phyloP scores from a whole-genome alignment of 1,140 invertebrate genomes.

The Temnothorax nylanderi region DNA sequence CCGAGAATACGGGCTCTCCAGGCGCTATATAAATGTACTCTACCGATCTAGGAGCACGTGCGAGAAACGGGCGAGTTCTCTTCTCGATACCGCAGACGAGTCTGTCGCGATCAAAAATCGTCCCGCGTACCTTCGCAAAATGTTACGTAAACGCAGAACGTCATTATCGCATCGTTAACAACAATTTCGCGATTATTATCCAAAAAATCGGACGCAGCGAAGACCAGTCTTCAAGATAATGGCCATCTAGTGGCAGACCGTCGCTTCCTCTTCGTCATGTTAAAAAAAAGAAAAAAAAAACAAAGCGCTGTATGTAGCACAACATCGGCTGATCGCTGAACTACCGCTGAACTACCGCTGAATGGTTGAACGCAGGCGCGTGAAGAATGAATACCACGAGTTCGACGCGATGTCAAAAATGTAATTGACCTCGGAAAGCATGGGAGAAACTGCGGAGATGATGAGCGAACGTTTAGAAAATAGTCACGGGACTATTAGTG shows the following conservation, averaged over 20 bases:
- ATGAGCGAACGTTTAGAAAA: neutral
- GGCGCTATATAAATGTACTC: slow-evolving; percentile 77
- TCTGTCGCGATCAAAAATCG: neutral
- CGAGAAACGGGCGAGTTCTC: slow-evolving; percentile 59
- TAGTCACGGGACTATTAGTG: neutral
- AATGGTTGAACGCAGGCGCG: no score
- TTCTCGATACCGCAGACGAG: no score
- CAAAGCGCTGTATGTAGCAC: neutral
- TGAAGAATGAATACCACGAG: neutral
- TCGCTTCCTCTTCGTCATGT: neutral
- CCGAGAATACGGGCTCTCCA: slow-evolving; percentile 44
- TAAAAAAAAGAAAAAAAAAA: neutral
- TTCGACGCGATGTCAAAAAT: neutral
- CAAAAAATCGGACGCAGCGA: neutral
- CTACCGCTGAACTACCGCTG: no score
- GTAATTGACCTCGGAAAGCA: neutral
- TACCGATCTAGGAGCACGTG: neutral
- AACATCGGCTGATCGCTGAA: neutral
- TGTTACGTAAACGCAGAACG: neutral
- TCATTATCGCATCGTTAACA: neutral
- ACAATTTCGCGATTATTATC: neutral
- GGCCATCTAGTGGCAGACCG: slow-evolving; percentile 60
- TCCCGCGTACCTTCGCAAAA: neutral
- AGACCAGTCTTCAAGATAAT: neutral
- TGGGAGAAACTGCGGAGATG: neutral